Percentiles rank a stretch among this genome's conserved stretches.
phyloP scores from a whole-genome alignment of 2,797 vertebrate species.

The Kryptolebias ocellatus region DNA sequence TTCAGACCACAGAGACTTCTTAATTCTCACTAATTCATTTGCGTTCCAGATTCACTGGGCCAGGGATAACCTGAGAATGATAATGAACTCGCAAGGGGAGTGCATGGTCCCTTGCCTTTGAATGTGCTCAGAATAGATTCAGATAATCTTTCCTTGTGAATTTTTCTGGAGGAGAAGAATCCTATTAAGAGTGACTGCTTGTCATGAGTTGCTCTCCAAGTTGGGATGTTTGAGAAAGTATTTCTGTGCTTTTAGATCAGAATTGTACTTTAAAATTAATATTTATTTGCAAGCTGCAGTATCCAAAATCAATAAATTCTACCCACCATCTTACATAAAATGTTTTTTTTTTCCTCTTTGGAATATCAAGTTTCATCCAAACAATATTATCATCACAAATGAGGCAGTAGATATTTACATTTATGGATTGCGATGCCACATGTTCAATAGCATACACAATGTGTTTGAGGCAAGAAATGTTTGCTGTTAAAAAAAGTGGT shows the following conservation, averaged over 20 bases:
- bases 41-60: constrained; percentile 97
- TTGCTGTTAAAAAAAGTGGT: constrained; percentile 12
- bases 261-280: constrained; percentile 81
- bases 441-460: constrained; percentile 53
- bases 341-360: constrained; percentile 41
- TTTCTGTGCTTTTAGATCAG: constrained; percentile 69
- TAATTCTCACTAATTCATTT: constrained; percentile 99
- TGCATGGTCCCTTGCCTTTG: constrained; percentile 93
- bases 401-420: constrained; percentile 77
- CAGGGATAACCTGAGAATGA: constrained; percentile 87
- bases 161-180: constrained; percentile 90
- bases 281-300: constrained; percentile 77
- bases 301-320: constrained; percentile 82
- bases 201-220: constrained; percentile 85
- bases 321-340: constrained; percentile 76
- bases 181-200: constrained; percentile 92
- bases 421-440: constrained; percentile 80
- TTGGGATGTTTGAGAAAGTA: constrained; percentile 55
- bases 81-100: constrained; percentile 91
- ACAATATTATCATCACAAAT: constrained; percentile 84
- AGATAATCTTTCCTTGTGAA: constrained; percentile 91
- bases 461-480: constrained; percentile 35
- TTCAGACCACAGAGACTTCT: constrained; percentile 96
- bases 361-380: constrained; percentile 74
- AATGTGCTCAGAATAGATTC: constrained; percentile 96